Percentiles rank a stretch among this genome's conserved stretches.
Evolutionary conservation across 2,113 vertebrate species (phyloP).

Genomic region (Perognathus longimembris): DNA sequence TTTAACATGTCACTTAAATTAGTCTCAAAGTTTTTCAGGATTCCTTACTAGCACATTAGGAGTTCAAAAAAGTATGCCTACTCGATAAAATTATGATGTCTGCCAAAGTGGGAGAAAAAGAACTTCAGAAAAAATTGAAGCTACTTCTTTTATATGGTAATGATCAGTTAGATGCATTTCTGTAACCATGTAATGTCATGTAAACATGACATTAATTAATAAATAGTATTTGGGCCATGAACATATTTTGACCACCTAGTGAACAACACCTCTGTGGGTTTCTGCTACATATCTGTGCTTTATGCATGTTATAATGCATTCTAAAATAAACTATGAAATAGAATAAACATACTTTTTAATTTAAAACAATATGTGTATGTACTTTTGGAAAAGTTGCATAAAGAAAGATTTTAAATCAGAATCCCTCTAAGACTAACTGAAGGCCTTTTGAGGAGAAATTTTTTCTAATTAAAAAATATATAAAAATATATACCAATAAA

Average conservation of each 20-base stretch:
- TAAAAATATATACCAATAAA: neutral
- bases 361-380: neutral
- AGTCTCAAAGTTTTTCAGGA: neutral
- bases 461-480: too few species aligned
- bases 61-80: neutral
- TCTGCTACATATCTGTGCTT: neutral
- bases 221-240: neutral
- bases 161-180: slow-evolving; percentile 10
- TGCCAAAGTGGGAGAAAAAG: neutral
- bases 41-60: neutral
- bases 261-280: neutral
- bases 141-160: slow-evolving; percentile 3
- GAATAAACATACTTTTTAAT: neutral
- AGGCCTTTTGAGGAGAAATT: too few species aligned
- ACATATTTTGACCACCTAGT: slow-evolving; percentile 5
- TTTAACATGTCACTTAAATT: neutral
- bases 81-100: neutral
- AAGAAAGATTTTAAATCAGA: too few species aligned
- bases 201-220: slow-evolving; percentile 27
- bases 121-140: slow-evolving; percentile 24
- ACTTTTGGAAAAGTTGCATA: slow-evolving; percentile 33
- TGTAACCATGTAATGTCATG: neutral
- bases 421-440: too few species aligned
- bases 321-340: slow-evolving; percentile 4
- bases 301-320: neutral